Percentiles rank a stretch among this genome's conserved stretches.
Evolutionary conservation across 1,140 invertebrate genomes (phyloP).

Genomic region (Drosophila subpulchrella): DNA sequence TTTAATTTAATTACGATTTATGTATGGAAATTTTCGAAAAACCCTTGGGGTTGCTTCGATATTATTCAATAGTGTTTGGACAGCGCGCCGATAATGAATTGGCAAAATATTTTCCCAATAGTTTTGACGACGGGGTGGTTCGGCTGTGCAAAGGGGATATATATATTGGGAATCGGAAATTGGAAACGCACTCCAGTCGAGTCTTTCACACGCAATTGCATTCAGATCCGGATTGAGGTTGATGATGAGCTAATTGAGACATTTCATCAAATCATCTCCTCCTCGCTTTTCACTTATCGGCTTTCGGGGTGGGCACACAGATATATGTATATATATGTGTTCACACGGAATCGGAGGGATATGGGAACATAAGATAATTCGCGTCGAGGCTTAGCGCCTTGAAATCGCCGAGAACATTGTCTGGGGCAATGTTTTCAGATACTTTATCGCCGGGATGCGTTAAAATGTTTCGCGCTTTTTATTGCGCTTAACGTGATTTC

Average conservation of each 20-base stretch:
- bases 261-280: slow-evolving; percentile 77
- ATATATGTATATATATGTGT: not conserved
- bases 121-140: slow-evolving; percentile 46
- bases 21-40: slow-evolving; percentile 61
- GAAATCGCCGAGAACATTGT: slow-evolving; percentile 64
- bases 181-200: slow-evolving; percentile 28
- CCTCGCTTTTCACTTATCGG: slow-evolving; percentile 35
- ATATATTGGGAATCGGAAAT: not conserved
- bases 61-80: slow-evolving; percentile 71
- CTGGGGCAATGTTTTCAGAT: slow-evolving; percentile 78
- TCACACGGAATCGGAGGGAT: slow-evolving; percentile 15
- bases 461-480: slow-evolving; percentile 83
- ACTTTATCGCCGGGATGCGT: slow-evolving; percentile 78
- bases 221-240: slow-evolving; percentile 12
- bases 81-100: slow-evolving; percentile 65
- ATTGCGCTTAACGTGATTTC: slow-evolving; percentile 81
- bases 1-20: slow-evolving; percentile 81
- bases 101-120: slow-evolving; percentile 60
- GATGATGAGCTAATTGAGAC: slow-evolving; percentile 75
- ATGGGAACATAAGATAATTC: slow-evolving; percentile 73
- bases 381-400: slow-evolving; percentile 68
- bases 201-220: slow-evolving; percentile 67
- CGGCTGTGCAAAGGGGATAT: not conserved
- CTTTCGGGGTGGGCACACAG: slow-evolving; percentile 58
- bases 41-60: slow-evolving; percentile 28